These are phyloP conservation scores for Dendrolimus punctatus DNA, from an alignment of 1,140 invertebrate genomes.

Conservation along the genomic window DNA sequence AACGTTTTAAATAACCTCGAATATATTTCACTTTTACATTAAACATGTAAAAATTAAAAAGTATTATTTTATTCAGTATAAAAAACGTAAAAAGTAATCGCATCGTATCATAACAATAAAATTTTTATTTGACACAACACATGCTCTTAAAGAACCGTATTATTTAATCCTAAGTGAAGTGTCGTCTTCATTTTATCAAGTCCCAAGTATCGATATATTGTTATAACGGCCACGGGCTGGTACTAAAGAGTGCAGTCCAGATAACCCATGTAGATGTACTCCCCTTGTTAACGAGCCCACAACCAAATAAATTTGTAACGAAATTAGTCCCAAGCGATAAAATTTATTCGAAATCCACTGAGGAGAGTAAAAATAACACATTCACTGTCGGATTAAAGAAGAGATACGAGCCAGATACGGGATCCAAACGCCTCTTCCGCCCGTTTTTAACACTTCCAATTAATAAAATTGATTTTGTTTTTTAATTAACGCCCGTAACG, in stretches of 20 bases:
- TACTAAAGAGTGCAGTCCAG: conserved; percentile 60
- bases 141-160: conserved; percentile 47
- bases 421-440: conserved; percentile 55
- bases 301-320: conserved; percentile 71
- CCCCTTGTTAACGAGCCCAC: conserved; percentile 66
- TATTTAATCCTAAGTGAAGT: conserved; percentile 65
- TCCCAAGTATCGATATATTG: conserved; percentile 64
- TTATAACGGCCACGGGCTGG: conserved; percentile 55
- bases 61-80: not conserved
- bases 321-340: conserved; percentile 70
- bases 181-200: conserved; percentile 69
- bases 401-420: conserved; percentile 65
- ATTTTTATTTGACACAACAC: conserved; percentile 38
- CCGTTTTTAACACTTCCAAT: conserved; percentile 72
- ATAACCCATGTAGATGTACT: conserved; percentile 60
- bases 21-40: too few species aligned
- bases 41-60: too few species aligned
- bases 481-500: conserved; percentile 67
- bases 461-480: conserved; percentile 71
- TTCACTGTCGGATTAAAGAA: conserved; percentile 69
- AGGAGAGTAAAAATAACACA: conserved; percentile 69
- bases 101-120: conserved; percentile 46
- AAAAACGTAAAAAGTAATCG: conserved; percentile 14
- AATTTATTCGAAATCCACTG: conserved; percentile 69
- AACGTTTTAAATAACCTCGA: too few species aligned